phyloP scores from a whole-genome alignment of 2,113 vertebrate species.

The Laticauda laticaudata region DNA sequence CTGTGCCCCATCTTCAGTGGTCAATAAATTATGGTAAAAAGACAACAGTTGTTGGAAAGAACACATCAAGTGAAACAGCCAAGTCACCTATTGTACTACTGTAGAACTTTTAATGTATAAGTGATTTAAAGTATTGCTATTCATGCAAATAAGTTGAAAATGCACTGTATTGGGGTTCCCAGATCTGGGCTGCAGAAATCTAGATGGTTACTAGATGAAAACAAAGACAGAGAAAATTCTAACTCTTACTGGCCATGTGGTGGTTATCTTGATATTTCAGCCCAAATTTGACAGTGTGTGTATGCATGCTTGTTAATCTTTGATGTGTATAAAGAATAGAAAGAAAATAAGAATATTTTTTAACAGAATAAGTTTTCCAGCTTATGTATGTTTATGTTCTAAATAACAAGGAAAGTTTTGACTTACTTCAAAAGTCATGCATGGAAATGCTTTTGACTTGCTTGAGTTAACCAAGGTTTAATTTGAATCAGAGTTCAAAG shows the following conservation, averaged over 20 bases:
- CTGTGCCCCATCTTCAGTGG: not conserved
- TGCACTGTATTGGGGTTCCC: not conserved
- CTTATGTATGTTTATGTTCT: not conserved
- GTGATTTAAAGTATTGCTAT: not conserved
- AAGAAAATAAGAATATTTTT: not conserved
- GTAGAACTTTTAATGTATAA: not conserved
- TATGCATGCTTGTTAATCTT: not conserved
- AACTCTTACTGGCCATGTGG: not conserved
- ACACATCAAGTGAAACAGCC: not conserved
- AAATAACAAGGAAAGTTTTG: not conserved
- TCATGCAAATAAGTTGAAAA: not conserved
- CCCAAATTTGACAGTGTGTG: not conserved
- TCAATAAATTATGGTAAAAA: not conserved
- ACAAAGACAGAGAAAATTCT: not conserved
- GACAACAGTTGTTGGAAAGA: not conserved
- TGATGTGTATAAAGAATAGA: not conserved
- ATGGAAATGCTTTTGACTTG: not conserved
- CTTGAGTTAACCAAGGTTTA: not conserved
- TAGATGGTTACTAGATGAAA: not conserved
- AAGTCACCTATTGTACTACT: not conserved
- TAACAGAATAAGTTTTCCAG: not conserved
- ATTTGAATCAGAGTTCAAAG: not conserved
- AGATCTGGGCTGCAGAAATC: not conserved
- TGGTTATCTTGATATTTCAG: not conserved
- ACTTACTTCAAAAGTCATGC: not conserved